Base-by-base conservation (phyloP, 1,140 invertebrate species). In the Oryctes rhinoceros region DNA sequence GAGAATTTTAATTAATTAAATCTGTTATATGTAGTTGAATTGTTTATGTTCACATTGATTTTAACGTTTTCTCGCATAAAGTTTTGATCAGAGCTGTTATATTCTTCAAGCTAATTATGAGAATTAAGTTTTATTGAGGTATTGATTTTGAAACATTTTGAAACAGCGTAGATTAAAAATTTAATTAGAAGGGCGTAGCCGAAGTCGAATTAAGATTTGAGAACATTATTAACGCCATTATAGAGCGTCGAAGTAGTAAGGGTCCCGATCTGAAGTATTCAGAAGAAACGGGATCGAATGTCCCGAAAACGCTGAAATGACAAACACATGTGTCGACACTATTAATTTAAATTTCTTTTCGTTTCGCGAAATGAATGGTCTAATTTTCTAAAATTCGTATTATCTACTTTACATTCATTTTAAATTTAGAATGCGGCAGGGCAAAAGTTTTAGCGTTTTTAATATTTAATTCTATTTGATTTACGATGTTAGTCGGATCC, bases 371-470 rank as follows among this genome's bases (percentile, higher is more conserved):
- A 86, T 84, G 85, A 87, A 87, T 85, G 85, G 84, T 80, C 82
- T 81, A 85, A 86, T 86, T 86, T 86, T 86, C 86, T 86, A 83
- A 86, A 86, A 86, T 85, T 86, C 86, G 86, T 86, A 87, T 87
- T 87, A 87, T 87, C 85, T 87, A 87, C 86, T 87, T 87, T 87
- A 87, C 85, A 87, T 87, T 87, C 85, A 86, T 87, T 87, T 87
- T 85, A 85, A 87, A 87, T 87, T 87, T 86, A 86, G 85, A 85
- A 80, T 83, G 84, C 83, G 83, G 81, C 80, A 81, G 81, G 82
- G 71, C 71, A 84, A 84, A 85, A 84, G 79, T 85, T 85, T 83
- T 84, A 86, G 84, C 85, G 86, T 86, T 87, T 87, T 87, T 86
- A 87, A 87, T 87, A 87, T 87, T 86, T 87, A 87, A 87, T 87